Percentiles rank a stretch among this genome's conserved stretches.
Conservation (phyloP, 2,113 vertebrate species). For the Jaculus jaculus region DNA sequence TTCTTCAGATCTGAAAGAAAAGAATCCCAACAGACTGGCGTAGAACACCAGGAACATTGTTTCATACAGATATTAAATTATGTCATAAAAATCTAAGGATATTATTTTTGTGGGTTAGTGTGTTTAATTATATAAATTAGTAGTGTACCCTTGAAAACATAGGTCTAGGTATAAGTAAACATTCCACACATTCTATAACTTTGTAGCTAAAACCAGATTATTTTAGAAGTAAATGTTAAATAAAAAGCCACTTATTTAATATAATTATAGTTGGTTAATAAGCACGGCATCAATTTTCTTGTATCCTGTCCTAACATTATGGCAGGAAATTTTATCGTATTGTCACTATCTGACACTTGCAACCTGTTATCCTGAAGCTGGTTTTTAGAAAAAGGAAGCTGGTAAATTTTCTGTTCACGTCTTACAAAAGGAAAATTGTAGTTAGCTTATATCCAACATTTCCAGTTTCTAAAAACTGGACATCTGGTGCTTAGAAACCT, state of each 20-base stretch:
- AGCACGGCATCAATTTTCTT: not conserved
- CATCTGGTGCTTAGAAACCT: constrained; percentile 65
- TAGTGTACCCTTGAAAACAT: not conserved
- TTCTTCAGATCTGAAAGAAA: not conserved
- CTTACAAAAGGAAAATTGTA: constrained; percentile 63
- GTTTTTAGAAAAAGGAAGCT: constrained; percentile 56
- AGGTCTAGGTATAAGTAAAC: not conserved
- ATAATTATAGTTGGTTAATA: constrained; percentile 16
- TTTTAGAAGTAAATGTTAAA: constrained; percentile 40
- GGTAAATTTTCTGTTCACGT: constrained; percentile 41
- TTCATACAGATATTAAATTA: constrained; percentile 29
- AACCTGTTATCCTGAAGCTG: not conserved
- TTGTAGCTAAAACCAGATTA: not conserved
- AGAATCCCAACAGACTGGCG: constrained; percentile 2
- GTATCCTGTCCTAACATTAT: constrained; percentile 5
- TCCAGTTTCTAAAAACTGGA: constrained; percentile 17
- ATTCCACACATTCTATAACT: not conserved
- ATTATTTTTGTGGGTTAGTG: constrained; percentile 38
- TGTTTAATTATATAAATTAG: constrained; percentile 5
- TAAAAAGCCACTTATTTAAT: constrained; percentile 34
- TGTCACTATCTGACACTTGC: not conserved
- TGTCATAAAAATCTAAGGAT: constrained; percentile 33
- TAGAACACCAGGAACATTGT: constrained; percentile 1
- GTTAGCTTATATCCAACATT: constrained; percentile 13
- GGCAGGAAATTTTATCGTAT: constrained; percentile 32